Conservation (phyloP, 2,888 invertebrate species). For the Napeogenes sylphis region DNA sequence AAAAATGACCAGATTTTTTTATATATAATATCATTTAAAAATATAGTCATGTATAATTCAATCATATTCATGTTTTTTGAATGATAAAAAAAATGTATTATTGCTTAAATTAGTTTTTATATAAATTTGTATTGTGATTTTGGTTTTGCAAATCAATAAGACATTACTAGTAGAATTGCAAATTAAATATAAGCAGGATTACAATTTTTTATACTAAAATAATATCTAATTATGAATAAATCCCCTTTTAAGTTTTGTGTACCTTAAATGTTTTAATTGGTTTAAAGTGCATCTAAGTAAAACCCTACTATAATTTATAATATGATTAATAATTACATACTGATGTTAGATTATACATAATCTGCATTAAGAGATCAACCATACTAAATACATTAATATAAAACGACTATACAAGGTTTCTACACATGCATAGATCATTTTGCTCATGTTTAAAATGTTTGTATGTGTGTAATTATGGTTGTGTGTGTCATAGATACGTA, state of each 20-base stretch:
- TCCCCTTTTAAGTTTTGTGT: neutral
- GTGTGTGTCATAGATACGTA: no score
- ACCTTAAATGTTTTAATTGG: neutral
- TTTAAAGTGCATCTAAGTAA: neutral
- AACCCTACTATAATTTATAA: slow-evolving; percentile 2
- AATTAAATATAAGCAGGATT: neutral
- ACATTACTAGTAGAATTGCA: neutral
- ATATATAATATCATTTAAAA: no score
- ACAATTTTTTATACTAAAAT: neutral
- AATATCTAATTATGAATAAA: neutral
- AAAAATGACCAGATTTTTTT: no score
- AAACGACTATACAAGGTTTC: neutral
- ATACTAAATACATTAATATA: slow-evolving; percentile 12
- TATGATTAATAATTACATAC: neutral
- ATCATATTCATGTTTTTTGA: no score
- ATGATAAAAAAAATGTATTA: no score
- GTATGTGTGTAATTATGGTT: no score
- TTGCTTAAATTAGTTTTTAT: neutral
- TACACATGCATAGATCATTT: neutral
- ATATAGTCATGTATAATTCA: no score
- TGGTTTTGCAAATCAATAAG: neutral
- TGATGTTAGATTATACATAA: slow-evolving; percentile 4
- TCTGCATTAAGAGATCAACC: slow-evolving; percentile 21
- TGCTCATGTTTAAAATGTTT: neutral
- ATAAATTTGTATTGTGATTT: neutral